phyloP scores from a whole-genome alignment of 1,140 invertebrate species.

The Cyrtorhinus lividipennis region DNA sequence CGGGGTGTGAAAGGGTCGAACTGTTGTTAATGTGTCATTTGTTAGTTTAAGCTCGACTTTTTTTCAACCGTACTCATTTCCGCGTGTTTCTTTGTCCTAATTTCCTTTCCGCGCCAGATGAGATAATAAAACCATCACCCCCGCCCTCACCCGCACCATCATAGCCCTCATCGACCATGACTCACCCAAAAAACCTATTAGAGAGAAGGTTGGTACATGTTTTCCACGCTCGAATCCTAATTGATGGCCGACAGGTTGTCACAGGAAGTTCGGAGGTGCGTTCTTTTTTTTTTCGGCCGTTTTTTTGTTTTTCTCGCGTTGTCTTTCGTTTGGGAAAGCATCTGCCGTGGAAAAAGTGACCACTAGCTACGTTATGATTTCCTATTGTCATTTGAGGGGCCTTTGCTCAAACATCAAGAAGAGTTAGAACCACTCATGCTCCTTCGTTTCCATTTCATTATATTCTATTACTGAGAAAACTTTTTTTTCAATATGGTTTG shows the following conservation, averaged over 20 bases:
- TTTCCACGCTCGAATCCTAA: neutral
- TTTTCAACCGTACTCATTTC: neutral
- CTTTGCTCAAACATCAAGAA: no score
- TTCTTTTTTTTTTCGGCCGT: neutral
- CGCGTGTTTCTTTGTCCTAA: neutral
- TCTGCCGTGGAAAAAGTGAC: no score
- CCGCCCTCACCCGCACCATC: no score
- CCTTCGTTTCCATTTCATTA: no score
- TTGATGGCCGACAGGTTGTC: neutral
- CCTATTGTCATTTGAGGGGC: no score
- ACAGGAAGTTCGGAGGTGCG: neutral
- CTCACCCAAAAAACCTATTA: neutral
- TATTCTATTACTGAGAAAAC: no score
- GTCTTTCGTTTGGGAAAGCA: no score
- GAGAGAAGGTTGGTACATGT: neutral
- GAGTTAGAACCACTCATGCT: no score
- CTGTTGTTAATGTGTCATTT: neutral
- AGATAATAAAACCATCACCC: neutral
- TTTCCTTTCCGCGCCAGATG: neutral
- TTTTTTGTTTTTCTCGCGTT: no score
- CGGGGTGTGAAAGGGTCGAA: neutral
- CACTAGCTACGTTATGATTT: no score
- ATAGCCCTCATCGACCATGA: no score
- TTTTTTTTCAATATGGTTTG: no score
- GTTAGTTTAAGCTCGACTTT: neutral